These are phyloP conservation scores for Cataglyphis rosenhaueri DNA, from an alignment of 2,888 invertebrate species.

Conservation along the genomic window DNA sequence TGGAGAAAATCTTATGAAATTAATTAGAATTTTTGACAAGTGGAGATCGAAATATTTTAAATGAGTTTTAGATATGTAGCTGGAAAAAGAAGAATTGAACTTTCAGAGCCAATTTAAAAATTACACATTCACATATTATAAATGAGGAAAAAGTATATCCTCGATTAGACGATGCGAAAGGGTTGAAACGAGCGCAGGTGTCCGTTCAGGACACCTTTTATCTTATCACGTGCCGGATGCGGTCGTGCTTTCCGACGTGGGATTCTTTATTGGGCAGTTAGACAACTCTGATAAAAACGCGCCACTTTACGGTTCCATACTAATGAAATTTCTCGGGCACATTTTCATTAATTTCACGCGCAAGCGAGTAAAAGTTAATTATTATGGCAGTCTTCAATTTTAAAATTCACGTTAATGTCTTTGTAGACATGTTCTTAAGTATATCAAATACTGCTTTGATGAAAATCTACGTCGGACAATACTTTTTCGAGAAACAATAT, in stretches of 20 bases:
- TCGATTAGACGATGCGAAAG: neutral
- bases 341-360: neutral
- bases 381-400: neutral
- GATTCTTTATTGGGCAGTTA: conserved; percentile 31
- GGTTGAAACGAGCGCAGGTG: conserved; percentile 23
- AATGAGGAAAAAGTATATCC: neutral
- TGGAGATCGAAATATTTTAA: neutral
- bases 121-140: conserved; percentile 29
- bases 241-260: conserved; percentile 17
- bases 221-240: conserved; percentile 36
- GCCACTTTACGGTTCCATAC: neutral
- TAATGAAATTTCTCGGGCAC: conserved; percentile 4
- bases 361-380: conserved; percentile 10
- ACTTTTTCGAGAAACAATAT: conserved; percentile 1
- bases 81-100: neutral
- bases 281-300: conserved; percentile 27
- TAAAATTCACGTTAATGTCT: conserved; percentile 2
- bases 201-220: conserved; percentile 6
- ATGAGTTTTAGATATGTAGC: neutral
- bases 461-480: neutral
- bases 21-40: neutral
- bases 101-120: neutral
- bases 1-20: neutral
- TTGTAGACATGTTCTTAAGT: neutral
- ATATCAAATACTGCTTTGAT: neutral